Evolutionary conservation across 2,113 vertebrate genomes (phyloP).

Genomic region (Erinaceus europaeus): DNA sequence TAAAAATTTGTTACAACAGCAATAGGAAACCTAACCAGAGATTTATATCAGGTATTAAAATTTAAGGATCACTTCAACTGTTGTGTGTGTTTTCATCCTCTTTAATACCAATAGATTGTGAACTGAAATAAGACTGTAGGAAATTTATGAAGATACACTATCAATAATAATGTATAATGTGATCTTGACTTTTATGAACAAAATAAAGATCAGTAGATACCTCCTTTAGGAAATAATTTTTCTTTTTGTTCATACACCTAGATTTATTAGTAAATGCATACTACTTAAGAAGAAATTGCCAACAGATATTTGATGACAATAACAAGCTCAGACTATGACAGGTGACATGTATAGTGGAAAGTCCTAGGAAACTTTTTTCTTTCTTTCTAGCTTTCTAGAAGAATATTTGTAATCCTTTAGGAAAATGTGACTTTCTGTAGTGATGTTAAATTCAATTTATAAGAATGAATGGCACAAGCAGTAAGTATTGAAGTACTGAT

Average conservation of each 20-base stretch:
- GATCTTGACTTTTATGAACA: not conserved
- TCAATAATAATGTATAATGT: not conserved
- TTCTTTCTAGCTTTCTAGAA: too few species aligned
- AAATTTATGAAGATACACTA: not conserved
- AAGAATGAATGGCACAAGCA: not conserved
- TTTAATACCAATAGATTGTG: not conserved
- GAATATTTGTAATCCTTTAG: not conserved
- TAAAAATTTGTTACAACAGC: not conserved
- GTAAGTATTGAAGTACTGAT: not conserved
- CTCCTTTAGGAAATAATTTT: not conserved
- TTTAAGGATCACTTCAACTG: not conserved
- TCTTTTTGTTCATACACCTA: not conserved
- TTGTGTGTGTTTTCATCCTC: not conserved
- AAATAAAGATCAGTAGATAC: not conserved
- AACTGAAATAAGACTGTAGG: not conserved
- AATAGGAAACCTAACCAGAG: not conserved
- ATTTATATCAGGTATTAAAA: constrained; percentile 18
- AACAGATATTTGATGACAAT: not conserved
- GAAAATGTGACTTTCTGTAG: constrained; percentile 1
- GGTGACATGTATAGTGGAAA: not conserved
- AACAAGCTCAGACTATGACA: not conserved
- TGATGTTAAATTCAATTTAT: not conserved
- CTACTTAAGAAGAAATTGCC: not conserved
- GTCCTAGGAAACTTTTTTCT: not conserved
- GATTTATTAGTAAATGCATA: not conserved